Conservation (phyloP, 2,797 vertebrate species). For the Syngnathus acus region DNA sequence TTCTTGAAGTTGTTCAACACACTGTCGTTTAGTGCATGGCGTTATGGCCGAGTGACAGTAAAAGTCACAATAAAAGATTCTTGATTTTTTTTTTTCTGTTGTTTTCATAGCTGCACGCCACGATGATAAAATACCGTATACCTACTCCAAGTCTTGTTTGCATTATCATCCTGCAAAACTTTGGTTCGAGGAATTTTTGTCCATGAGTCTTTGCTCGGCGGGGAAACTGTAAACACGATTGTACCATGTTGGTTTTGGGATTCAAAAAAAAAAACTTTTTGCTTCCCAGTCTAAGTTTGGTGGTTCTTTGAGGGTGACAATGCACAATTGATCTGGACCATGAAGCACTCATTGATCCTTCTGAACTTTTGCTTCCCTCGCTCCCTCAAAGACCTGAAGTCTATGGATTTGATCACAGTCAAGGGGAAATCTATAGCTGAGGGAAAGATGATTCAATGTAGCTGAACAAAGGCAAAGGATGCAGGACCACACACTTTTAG, state of each 20-base stretch:
- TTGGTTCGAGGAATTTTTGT: not conserved
- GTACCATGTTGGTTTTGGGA: constrained; percentile 42
- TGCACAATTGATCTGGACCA: constrained; percentile 64
- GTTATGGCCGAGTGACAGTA: not conserved
- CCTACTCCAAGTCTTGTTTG: not conserved
- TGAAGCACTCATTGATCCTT: constrained; percentile 68
- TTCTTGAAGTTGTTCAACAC: constrained; percentile 1
- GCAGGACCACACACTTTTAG: constrained; percentile 55
- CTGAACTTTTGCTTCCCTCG: constrained; percentile 56
- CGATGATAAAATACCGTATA: not conserved
- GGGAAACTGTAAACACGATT: constrained; percentile 21
- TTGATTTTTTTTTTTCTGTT: not conserved
- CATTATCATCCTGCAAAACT: not conserved
- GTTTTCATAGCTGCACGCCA: not conserved
- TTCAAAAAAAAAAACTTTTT: constrained; percentile 40
- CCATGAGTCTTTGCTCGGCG: not conserved
- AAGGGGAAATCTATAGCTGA: constrained; percentile 58
- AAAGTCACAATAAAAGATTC: constrained; percentile 1
- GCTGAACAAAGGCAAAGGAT: constrained; percentile 54
- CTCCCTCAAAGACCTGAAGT: constrained; percentile 48
- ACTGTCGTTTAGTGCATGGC: not conserved
- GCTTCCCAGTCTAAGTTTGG: constrained; percentile 40
- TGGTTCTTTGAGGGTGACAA: constrained; percentile 52
- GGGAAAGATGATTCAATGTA: constrained; percentile 65
- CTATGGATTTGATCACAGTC: constrained; percentile 60